A percentile compares a stretch with the other conserved stretches of the same genome.
Evolutionary conservation across 2,888 invertebrate species (phyloP).

Genomic region (Dryomyza anilis): DNA sequence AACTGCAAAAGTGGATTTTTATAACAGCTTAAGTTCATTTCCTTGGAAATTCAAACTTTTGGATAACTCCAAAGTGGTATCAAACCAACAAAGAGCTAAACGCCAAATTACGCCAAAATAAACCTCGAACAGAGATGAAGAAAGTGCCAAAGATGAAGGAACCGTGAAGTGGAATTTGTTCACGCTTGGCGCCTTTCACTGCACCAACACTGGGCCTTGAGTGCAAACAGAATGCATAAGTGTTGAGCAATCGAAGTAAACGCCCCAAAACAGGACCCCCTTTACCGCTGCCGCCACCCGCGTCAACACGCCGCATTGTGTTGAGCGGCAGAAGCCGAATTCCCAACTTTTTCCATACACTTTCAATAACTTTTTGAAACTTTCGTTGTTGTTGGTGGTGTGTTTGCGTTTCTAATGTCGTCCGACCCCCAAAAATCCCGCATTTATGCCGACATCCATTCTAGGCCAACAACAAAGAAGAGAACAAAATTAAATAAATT

Average conservation of each 20-base stretch:
- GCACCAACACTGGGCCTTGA: not conserved
- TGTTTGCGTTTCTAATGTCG: too few species aligned
- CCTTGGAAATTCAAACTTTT: not conserved
- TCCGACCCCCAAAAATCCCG: too few species aligned
- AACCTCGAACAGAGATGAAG: not conserved
- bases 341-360: conserved; percentile 5
- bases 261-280: not conserved
- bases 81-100: conserved; percentile 9
- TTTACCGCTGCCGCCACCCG: not conserved
- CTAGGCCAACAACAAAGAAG: too few species aligned
- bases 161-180: conserved; percentile 1
- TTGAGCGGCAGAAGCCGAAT: not conserved
- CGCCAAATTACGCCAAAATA: conserved; percentile 1
- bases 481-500: not conserved
- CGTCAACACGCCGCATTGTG: conserved; percentile 5
- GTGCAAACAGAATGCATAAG: not conserved
- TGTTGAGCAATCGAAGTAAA: not conserved
- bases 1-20: conserved; percentile 8
- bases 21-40: conserved; percentile 7
- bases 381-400: too few species aligned
- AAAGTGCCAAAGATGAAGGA: not conserved
- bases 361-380: conserved; percentile 38
- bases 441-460: not conserved
- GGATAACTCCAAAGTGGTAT: not conserved
- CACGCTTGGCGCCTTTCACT: not conserved